Evolutionary conservation across 2,797 vertebrate species (phyloP), one percentile per base, ranked within the genome.

Genomic region (Steatocranus sp.): DNA sequence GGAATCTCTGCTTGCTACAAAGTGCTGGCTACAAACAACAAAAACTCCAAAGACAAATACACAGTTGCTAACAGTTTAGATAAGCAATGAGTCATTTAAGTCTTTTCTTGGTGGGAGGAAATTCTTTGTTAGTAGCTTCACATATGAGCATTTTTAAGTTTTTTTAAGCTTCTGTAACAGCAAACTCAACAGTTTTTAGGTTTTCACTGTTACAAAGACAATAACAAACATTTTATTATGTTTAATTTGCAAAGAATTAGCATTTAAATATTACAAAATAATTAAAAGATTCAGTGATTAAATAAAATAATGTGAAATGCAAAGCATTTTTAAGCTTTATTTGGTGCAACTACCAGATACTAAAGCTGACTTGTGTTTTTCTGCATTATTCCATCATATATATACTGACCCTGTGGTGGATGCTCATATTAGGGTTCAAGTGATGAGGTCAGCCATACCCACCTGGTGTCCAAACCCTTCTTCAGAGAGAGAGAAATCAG

Each of bases 131-230:
- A 68, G 20, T 41, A 41, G 36, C 61, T 68, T 68, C 61, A 68
- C 1, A 23, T 25, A 6, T 10, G 61, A 68, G 20, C 61, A 66
- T 41, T 23, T 63, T 63, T 0, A 63, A 0, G 1, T 20, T 20
- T 14, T 20, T 14, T 38, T 15, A 23, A 66, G 34, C 11, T 63
- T 38, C 11, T 14, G 34, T 66, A 38, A 38, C n/a, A 38, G 58
- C 58, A 63, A 63, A 23, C 34, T 66, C 0, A 66, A 23, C 61
- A 66, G 8, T 20, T 66, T 66, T 15, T 17, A 2, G 0, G 3
- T 41, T 68, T 43, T 43, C 20, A 41, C 63, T 41, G 20, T 41
- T 41, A 25, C 8, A 25, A 41, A 41, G 20, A 68, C 0, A 0
- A 25, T 10, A 68, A 68, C 36, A 41, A 23, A 68, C 5, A 7